These are phyloP conservation scores for Anoplolepis gracilipes DNA, from an alignment of 1,140 invertebrate species.

Conservation along the genomic window DNA sequence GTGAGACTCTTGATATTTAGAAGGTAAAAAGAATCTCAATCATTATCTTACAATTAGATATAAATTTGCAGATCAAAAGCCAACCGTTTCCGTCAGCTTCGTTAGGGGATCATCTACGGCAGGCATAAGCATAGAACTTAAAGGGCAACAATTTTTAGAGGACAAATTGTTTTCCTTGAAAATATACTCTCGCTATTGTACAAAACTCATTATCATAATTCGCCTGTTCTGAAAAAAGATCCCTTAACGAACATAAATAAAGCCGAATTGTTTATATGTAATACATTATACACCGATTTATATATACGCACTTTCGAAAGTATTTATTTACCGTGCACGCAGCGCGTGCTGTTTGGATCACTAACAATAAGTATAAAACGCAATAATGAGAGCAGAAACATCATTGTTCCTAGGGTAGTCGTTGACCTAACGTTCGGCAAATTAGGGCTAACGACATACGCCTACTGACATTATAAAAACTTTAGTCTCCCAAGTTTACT, in stretches of 20 bases:
- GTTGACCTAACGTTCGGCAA: conserved; percentile 36
- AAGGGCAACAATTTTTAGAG: conserved; percentile 34
- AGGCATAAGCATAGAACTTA: conserved; percentile 11
- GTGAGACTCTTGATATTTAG: conserved; percentile 18
- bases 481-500: conserved; percentile 57
- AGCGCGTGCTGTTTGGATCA: conserved; percentile 64
- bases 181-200: neutral
- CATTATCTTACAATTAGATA: conserved; percentile 29
- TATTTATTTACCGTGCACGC: conserved; percentile 71
- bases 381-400: conserved; percentile 26
- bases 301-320: conserved; percentile 75
- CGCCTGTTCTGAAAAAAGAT: conserved; percentile 34
- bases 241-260: conserved; percentile 34
- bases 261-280: conserved; percentile 71
- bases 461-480: conserved; percentile 55
- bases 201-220: conserved; percentile 12
- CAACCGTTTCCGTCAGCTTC: conserved; percentile 57
- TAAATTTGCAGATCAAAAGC: conserved; percentile 66
- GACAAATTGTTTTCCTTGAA: conserved; percentile 6
- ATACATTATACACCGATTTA: conserved; percentile 74
- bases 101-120: conserved; percentile 54
- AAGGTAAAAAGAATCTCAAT: conserved; percentile 47
- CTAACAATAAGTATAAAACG: conserved; percentile 50
- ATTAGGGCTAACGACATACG: conserved; percentile 54
- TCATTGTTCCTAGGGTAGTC: conserved; percentile 65